Evolutionary conservation across 1,140 invertebrate genomes (phyloP), one percentile per base, ranked within the genome.

Genomic region (Archivesica marissinica): DNA sequence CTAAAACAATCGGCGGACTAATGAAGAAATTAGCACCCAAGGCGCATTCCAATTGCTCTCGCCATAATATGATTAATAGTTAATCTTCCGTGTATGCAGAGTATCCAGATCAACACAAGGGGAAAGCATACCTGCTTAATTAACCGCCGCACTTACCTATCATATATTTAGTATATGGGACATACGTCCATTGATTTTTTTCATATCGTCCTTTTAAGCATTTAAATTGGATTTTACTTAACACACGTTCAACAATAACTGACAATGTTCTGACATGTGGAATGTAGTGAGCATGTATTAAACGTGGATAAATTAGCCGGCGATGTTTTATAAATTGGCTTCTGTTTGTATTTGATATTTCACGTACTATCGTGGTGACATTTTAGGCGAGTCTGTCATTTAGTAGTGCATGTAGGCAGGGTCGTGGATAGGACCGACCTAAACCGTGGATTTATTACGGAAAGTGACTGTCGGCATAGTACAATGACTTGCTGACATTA

Each of bases 301-400:
- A 72, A 72, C 50, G 41, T 25, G 25, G 25, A 72, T 72, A 72
- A 72, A 72, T 72, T 72, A 72, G 28, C 44, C 25, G 2, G 41
- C 41, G 68, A 72, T 72, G 68, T 72, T 72, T 72, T 72, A 72
- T 72, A 47, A 72, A 72, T 72, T 72, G 68, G 50, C 68, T 47
- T 64, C 30, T 64, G 59, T 64, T 64, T 64, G 59, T 64, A 64
- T 25, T 64, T 64, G 59, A 64, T 64, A 64, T 33, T 50, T 44
- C 39, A 30, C 68, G 50, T 72, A 72, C 23, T 72, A 30, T 30
- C 33, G 68, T 50, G 68, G 68, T 72, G 68, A 72, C 68, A 72
- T 47, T 72, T 72, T 72, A 15, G 2, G 20, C 17, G 44, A 13
- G 30, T 2, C 9, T 64, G 59, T 64, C 38, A 64, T 13, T 25